Evolutionary conservation across 2,113 vertebrate genomes (phyloP).

Genomic region (Ciconia maguari): DNA sequence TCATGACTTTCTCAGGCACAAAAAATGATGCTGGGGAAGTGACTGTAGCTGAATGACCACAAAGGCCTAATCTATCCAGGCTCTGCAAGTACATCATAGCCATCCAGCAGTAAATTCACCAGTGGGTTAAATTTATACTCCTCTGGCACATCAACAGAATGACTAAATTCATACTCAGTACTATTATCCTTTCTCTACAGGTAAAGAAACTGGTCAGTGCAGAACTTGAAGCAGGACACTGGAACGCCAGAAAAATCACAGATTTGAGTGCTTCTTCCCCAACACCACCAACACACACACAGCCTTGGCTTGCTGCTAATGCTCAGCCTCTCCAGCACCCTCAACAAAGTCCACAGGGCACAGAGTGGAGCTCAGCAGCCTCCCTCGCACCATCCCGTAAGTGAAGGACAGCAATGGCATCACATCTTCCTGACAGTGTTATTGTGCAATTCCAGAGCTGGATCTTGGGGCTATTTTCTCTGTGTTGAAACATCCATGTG

Average conservation of each 20-base stretch:
- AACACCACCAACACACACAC: background rate
- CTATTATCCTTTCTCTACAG: background rate
- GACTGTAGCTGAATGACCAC: background rate
- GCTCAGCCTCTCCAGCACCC: background rate
- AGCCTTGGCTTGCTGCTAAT: background rate
- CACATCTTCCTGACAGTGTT: background rate
- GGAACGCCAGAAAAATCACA: background rate
- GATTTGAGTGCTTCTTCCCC: background rate
- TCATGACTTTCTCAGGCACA: background rate
- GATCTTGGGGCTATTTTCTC: background rate
- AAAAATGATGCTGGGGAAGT: background rate
- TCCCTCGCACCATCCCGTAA: background rate
- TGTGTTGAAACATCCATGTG: background rate
- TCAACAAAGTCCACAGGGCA: background rate
- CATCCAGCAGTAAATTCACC: background rate
- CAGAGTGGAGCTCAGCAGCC: background rate
- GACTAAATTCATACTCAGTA: background rate
- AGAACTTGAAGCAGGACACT: background rate
- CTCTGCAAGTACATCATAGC: background rate
- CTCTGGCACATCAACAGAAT: background rate
- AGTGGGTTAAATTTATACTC: background rate
- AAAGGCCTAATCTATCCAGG: background rate
- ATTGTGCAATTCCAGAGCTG: background rate
- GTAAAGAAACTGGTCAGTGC: background rate
- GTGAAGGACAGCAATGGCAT: background rate